A percentile compares a stretch with the other conserved stretches of the same genome.
phyloP scores from a whole-genome alignment of 2,888 invertebrate genomes.

The Trachelus iudaicus region DNA sequence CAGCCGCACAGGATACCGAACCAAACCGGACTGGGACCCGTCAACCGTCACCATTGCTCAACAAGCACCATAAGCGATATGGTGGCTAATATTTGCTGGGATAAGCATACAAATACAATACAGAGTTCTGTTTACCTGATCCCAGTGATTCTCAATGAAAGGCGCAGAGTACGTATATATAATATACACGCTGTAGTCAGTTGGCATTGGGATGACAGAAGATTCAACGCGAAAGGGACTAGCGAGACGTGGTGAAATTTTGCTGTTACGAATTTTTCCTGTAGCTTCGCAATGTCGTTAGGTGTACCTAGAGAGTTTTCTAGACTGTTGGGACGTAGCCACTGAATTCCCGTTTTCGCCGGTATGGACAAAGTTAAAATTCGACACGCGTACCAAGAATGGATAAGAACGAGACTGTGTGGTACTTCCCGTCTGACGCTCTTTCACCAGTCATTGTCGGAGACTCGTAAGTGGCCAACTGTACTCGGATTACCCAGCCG shows the following conservation, averaged over 20 bases:
- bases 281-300: neutral
- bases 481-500: neutral
- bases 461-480: neutral
- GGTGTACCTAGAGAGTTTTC: neutral
- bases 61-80: slow-evolving; percentile 63
- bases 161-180: too few species aligned
- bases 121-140: slow-evolving; percentile 53
- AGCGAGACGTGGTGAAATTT: neutral
- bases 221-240: neutral
- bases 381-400: neutral
- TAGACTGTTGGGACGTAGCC: neutral
- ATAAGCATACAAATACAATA: slow-evolving; percentile 62
- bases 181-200: neutral
- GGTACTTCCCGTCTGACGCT: neutral
- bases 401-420: neutral
- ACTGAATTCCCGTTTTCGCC: neutral
- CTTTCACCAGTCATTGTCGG: too few species aligned
- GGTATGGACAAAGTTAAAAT: neutral
- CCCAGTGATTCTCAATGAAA: slow-evolving; percentile 50
- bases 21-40: slow-evolving; percentile 3
- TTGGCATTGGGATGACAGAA: neutral
- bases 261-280: neutral
- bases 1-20: neutral
- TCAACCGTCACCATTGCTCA: slow-evolving; percentile 50
- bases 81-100: slow-evolving; percentile 63